A percentile compares a stretch with the other conserved stretches of the same genome.
Conservation (phyloP, 2,888 invertebrate species). For the Brachypterus glaber region DNA sequence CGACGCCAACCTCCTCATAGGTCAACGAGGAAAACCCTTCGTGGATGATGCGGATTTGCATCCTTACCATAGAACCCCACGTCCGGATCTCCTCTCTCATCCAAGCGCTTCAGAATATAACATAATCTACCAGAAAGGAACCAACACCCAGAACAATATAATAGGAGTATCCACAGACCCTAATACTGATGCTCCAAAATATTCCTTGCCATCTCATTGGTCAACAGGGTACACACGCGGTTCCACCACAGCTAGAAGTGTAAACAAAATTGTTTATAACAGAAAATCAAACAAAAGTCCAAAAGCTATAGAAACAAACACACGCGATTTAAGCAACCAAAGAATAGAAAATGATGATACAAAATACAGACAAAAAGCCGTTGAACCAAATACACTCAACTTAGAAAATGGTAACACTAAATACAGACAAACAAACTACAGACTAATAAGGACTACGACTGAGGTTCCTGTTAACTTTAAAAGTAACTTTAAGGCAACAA, state of each 20-base stretch:
- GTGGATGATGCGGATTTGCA: constrained; percentile 52
- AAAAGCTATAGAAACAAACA: constrained; percentile 14
- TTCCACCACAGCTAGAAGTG: constrained; percentile 11
- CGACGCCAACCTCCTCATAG: constrained; percentile 60
- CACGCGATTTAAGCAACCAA: too few relatives aligned
- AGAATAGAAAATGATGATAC: too few relatives aligned
- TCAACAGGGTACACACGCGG: constrained; percentile 39
- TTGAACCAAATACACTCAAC: not conserved
- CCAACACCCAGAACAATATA: constrained; percentile 28
- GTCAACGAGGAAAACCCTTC: constrained; percentile 62
- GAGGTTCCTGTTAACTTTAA: constrained; percentile 21
- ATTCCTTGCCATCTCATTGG: constrained; percentile 48
- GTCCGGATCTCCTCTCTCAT: constrained; percentile 57
- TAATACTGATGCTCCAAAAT: constrained; percentile 41
- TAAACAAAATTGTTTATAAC: too few relatives aligned
- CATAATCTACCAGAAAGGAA: constrained; percentile 28
- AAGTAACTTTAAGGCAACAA: constrained; percentile 27
- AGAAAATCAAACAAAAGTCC: constrained; percentile 11
- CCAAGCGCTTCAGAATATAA: constrained; percentile 35
- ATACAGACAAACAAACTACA: too few relatives aligned
- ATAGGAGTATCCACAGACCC: constrained; percentile 44
- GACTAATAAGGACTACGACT: too few relatives aligned
- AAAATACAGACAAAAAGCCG: not conserved
- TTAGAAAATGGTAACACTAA: too few relatives aligned
- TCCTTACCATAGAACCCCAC: constrained; percentile 55